phyloP scores from a whole-genome alignment of 1,140 invertebrate species.

The Aphelinus certus region DNA sequence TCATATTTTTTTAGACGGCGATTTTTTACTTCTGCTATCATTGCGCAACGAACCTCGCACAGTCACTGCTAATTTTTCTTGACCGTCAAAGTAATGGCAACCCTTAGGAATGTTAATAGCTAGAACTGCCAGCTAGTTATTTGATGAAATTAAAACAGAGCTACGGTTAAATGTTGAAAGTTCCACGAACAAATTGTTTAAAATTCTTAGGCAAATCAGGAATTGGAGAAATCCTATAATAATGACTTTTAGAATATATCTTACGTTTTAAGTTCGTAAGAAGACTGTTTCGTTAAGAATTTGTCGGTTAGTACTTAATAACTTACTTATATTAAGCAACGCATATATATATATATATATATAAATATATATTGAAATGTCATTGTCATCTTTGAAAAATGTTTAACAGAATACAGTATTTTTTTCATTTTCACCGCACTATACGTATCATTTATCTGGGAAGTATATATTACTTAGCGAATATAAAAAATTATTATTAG shows the following conservation, averaged over 20 bases:
- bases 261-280: conserved; percentile 14
- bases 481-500: too few relatives aligned
- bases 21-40: conserved; percentile 19
- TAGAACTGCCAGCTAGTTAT: conserved; percentile 32
- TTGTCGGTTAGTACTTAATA: conserved; percentile 36
- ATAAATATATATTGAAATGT: conserved; percentile 27
- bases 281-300: conserved; percentile 33
- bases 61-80: conserved; percentile 1
- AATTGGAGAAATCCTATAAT: conserved; percentile 7
- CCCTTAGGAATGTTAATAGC: conserved; percentile 1
- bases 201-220: conserved; percentile 5
- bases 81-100: not conserved
- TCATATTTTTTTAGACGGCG: conserved; percentile 5
- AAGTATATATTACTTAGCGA: too few relatives aligned
- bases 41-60: conserved; percentile 27
- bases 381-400: conserved; percentile 29
- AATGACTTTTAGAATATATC: not conserved
- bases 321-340: conserved; percentile 3
- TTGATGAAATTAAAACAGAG: not conserved
- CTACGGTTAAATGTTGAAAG: conserved; percentile 66
- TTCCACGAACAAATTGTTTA: not conserved
- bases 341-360: too few relatives aligned
- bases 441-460: too few relatives aligned
- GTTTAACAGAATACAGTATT: too few relatives aligned
- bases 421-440: too few relatives aligned